Percentiles rank a stretch among this genome's conserved stretches.
These are phyloP conservation scores for Anarhynchus alexandrinus DNA, from an alignment of 2,113 vertebrate species.

Conservation along the genomic window DNA sequence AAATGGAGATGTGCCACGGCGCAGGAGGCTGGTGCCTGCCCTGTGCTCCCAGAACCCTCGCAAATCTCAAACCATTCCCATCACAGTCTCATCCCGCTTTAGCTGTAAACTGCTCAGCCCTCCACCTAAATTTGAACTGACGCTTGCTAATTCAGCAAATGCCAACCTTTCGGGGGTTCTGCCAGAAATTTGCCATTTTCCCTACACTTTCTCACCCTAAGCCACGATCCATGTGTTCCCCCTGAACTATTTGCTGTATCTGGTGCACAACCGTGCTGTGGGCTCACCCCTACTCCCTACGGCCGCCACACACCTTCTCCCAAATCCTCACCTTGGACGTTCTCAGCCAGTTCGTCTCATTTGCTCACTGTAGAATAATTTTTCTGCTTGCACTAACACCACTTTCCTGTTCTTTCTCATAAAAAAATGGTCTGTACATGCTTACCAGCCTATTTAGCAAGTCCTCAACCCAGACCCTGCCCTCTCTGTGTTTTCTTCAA, in stretches of 20 bases:
- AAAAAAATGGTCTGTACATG: background rate
- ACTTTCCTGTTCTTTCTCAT: background rate
- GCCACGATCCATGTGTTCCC: background rate
- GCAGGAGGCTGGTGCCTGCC: background rate
- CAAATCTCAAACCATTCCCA: background rate
- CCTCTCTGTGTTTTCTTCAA: background rate
- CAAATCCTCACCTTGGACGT: background rate
- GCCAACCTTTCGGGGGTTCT: background rate
- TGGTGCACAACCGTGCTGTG: background rate
- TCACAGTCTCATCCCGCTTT: too few species aligned
- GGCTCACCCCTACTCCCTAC: background rate
- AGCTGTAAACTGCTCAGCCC: background rate
- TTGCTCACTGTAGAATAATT: background rate
- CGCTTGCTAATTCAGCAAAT: background rate
- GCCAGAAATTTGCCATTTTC: background rate
- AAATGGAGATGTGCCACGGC: background rate
- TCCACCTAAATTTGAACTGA: background rate
- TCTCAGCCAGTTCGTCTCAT: background rate
- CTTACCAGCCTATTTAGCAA: background rate
- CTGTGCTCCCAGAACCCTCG: background rate
- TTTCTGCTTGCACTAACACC: background rate
- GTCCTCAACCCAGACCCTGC: background rate
- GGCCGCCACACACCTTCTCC: background rate
- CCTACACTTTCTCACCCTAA: background rate
- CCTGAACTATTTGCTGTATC: background rate